A percentile compares a stretch with the other conserved stretches of the same genome.
phyloP scores from a whole-genome alignment of 1,140 invertebrate genomes.

The Sarcophaga bullata region DNA sequence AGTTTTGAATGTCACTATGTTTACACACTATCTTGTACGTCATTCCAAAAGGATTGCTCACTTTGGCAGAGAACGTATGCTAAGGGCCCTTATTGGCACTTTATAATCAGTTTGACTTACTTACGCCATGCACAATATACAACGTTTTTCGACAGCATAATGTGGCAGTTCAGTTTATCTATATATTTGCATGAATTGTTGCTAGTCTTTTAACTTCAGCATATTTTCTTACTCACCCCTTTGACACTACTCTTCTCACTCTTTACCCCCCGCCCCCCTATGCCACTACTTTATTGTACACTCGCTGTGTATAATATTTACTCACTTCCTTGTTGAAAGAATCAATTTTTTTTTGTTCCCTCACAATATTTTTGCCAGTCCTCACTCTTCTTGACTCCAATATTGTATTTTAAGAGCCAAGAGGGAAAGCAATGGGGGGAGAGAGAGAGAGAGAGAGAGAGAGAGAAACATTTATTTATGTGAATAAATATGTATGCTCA shows the following conservation, averaged over 20 bases:
- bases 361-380: background rate
- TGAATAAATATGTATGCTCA: background rate
- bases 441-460: too few relatives aligned
- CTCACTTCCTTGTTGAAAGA: slow-evolving; percentile 16
- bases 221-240: too few relatives aligned
- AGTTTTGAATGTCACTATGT: too few relatives aligned
- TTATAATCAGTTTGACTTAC: background rate
- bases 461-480: too few relatives aligned
- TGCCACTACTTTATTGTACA: background rate
- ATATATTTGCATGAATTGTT: slow-evolving; percentile 24
- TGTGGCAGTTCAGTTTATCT: background rate
- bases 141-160: too few relatives aligned
- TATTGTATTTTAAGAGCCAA: too few relatives aligned
- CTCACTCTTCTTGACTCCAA: background rate
- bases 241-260: background rate
- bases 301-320: background rate
- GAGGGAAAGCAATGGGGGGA: too few relatives aligned
- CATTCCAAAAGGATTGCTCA: too few relatives aligned
- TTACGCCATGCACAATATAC: background rate
- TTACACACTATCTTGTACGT: too few relatives aligned
- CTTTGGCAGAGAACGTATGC: too few relatives aligned
- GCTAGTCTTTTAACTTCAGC: background rate
- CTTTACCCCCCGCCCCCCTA: background rate
- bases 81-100: too few relatives aligned
- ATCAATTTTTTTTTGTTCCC: background rate